phyloP scores from a whole-genome alignment of 2,113 vertebrate genomes.

The Chrysemys picta region DNA sequence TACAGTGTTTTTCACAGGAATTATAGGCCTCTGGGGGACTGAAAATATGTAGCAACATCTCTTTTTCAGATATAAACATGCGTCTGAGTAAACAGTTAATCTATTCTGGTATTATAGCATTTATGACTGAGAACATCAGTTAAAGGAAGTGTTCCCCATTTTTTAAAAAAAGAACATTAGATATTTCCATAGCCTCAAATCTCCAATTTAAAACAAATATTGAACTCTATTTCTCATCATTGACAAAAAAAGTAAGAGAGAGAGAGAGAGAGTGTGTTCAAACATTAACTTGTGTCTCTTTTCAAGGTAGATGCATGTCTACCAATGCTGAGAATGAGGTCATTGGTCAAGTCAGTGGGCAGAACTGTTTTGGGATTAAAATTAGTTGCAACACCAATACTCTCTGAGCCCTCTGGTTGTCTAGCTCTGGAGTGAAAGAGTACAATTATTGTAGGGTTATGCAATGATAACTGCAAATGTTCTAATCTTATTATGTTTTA shows the following conservation, averaged over 20 bases:
- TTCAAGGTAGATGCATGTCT: not conserved
- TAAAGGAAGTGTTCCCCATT: conserved; percentile 33
- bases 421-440: not conserved
- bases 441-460: not conserved
- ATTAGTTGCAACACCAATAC: not conserved
- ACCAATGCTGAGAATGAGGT: not conserved
- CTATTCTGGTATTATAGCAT: conserved; percentile 35
- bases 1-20: conserved; percentile 45
- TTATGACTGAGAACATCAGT: conserved; percentile 23
- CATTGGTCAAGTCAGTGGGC: not conserved
- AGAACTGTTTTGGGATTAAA: not conserved
- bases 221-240: not conserved
- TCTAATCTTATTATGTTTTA: not conserved
- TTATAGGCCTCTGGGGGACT: conserved; percentile 48
- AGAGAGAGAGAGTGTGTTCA: not conserved
- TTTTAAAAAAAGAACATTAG: not conserved
- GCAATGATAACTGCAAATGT: not conserved
- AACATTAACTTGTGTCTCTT: not conserved
- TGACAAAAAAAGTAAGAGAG: not conserved
- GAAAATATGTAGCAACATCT: conserved; percentile 45
- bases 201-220: not conserved
- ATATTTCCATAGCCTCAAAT: not conserved
- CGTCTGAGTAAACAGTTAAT: conserved; percentile 56
- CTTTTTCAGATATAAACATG: conserved; percentile 55
- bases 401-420: not conserved